Base-by-base conservation (phyloP, 2,797 vertebrate genomes). In the Enteromius mattozi region DNA sequence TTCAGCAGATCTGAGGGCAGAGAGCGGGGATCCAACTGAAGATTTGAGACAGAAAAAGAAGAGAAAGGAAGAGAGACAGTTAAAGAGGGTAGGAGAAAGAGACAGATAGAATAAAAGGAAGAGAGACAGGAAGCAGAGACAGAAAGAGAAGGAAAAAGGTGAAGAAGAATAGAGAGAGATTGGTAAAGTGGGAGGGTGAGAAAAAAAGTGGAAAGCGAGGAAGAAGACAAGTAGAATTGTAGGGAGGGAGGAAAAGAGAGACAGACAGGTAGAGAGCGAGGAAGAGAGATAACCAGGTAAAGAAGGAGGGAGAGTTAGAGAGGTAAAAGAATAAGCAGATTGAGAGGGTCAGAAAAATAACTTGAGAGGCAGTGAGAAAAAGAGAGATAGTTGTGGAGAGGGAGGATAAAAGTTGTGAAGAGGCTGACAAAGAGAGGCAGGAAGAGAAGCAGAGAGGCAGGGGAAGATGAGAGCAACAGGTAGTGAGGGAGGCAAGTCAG, bases 1-100 rank as follows among this genome's bases (percentile, higher is more conserved):
- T 88, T 85, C 77, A 80, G 70, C 49, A 45, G 70, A 71, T 85
- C 27, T 61, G 0, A 61, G 87, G 76, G 19, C 1, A 79, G 74
- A 33, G 10, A 85, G 76, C 47, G 42, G 81, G 81, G 14, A 66
- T 65, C 30, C 6, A 68, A 80, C 42, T 63, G 49, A 65, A 65
- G 35, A 75, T 81, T 27, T 27, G 70, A 65, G 61, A 56, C n/a
- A 65, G 70, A 83, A 65, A 80, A 69, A 13, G 42, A 19, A 61
- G 21, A 33, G 33, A 81, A 61, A 45, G 14, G 21, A 40, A 71
- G 37, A 78, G 54, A 78, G 51, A 24, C 40, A 42, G 12, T 59
- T n/a, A 37, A 49, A 68, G 19, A 75, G 49, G 10, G 17, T 61
- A n/a, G 12, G 69, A 17, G 9, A 24, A 33, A 42, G 54, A 27